Base-by-base conservation (phyloP, 2,113 vertebrate species). In the Kryptolebias marmoratus region DNA sequence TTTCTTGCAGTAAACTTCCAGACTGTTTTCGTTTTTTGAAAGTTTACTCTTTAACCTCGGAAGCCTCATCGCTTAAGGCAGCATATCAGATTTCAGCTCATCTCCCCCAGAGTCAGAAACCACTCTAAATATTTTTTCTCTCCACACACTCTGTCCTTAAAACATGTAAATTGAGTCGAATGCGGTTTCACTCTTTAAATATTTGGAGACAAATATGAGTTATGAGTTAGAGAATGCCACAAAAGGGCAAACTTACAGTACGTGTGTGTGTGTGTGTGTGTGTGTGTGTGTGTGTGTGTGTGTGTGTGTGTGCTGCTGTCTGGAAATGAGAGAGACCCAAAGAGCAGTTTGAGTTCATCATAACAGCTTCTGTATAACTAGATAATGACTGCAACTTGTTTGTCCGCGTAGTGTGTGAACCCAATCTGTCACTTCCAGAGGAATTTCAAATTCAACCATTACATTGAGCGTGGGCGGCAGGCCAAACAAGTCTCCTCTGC, bases 371-470 rank as follows among this genome's bases (percentile, higher is more conserved):
- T 60, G 56, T 59, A 11, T 80, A 72, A 90, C 82, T 86, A 70
- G 81, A 90, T 87, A 87, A 89, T 77, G 81, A 83, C 81, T 87
- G 75, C 12, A 79, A 87, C 83, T 86, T 84, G 84, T 88, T 89
- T 86, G 70, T 31, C 69, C 11, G 76, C 68, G 36, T 68, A 71
- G 83, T 75, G 59, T 32, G 57, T 91, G 90, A 91, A 90, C 90
- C 87, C 88, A 91, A 90, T 91, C 85, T 91, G 86, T 90, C 90
- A 90, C 83, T 86, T 88, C 68, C 62, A 77, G 81, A 67, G 73
- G 68, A 88, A 83, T 86, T 81, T 81, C 68, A 87, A 81, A 86
- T 70, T 71, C 54, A 10, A 77, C 83, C 28, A 49, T 71, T 72
- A 57, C 54, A 57, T 39, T 74, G 62, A 72, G 77, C 68, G 84